Evolutionary conservation across 2,113 vertebrate species (phyloP).

Genomic region (Lanius ludovicianus): DNA sequence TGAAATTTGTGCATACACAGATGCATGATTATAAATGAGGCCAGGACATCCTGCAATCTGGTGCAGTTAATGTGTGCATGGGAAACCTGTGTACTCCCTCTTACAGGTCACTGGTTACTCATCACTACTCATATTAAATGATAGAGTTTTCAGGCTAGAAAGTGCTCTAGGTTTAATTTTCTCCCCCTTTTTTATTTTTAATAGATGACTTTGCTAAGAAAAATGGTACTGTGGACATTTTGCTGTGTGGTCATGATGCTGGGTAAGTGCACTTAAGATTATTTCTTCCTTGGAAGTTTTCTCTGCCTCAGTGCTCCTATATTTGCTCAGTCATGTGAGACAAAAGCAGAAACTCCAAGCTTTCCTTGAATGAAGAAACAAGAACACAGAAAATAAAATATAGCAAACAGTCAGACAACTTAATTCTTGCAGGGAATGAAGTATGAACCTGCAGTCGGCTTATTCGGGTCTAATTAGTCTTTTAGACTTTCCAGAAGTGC

Average conservation of each 20-base stretch:
- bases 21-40: neutral
- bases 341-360: neutral
- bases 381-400: neutral
- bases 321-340: neutral
- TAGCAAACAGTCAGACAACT: neutral
- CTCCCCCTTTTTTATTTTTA: neutral
- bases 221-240: conserved; percentile 80
- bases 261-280: conserved; percentile 80
- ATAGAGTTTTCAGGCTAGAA: neutral
- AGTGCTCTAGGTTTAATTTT: neutral
- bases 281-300: neutral
- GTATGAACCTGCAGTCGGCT: neutral
- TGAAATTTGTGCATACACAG: neutral
- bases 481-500: neutral
- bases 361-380: neutral
- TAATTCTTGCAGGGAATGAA: neutral
- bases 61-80: neutral
- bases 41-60: neutral
- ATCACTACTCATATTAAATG: neutral
- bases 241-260: conserved; percentile 86
- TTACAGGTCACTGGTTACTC: neutral
- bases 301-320: neutral
- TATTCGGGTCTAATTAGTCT: neutral
- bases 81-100: neutral
- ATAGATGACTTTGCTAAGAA: conserved; percentile 79